Evolutionary conservation across 92 coral and sea anemone genomes (phyloP), one percentile per base, ranked within the genome.

Genomic region (Blastomussa wellsi): DNA sequence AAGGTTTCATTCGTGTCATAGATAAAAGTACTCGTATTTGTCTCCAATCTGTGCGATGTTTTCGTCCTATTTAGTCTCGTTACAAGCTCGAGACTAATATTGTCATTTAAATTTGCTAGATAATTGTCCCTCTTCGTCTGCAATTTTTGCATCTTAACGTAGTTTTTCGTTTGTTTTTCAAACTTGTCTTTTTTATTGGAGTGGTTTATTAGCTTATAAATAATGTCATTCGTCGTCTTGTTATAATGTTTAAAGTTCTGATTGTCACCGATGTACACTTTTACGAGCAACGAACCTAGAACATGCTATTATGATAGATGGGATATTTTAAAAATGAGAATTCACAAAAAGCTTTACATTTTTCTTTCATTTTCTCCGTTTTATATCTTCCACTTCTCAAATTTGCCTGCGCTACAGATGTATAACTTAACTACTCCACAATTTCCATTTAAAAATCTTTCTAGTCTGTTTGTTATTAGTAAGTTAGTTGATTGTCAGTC

Each of bases 61-160:
- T 41, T 37, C 24, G 73, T 68, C 73, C 20, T 57, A 14, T 24
- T 62, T 72, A 32, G 60, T 57, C n/a, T 31, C 65, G 49, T 49
- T 5, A 44, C 11, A 8, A 28, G 73, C 37, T 47, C 33, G 62
- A 66, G 47, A 44, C 74, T 80, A 22, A 57, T 22, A 26, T 38
- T 72, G 41, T 38, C 28, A 4, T 10, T 73, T 31, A 28, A 9
- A 37, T 72, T 83, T 83, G 86, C 86, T 83, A 83, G 80, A 53
- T 44, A 53, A 52, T 73, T 83, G 86, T 74, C 86, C 86, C 79
- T 74, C 29, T 38, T 22, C 35, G n/a, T 15, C 17, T 70, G 68
- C 19, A 26, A n/a, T 32, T 67, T 9, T 80, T 80, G 31, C 44
- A 48, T 66, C 38, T 51, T 53, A 14, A 72, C 49, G 49, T 44